Percentiles rank a stretch among this genome's conserved stretches.
Evolutionary conservation across 2,113 vertebrate species (phyloP).

Genomic region (Cranoglanis bouderius): DNA sequence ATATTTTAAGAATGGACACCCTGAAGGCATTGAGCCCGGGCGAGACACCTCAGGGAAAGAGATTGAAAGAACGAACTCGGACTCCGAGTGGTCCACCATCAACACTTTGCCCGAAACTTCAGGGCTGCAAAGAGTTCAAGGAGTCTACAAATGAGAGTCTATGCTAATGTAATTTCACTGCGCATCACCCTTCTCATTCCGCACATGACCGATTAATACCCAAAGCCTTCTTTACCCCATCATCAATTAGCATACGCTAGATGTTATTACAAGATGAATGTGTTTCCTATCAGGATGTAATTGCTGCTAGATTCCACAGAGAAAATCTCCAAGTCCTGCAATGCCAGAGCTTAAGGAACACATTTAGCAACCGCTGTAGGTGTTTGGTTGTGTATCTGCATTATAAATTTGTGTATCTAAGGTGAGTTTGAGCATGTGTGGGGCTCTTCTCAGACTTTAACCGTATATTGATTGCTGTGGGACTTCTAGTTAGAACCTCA

Average conservation of each 20-base stretch:
- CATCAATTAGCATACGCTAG: slow-evolving; percentile 74
- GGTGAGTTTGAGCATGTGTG: not conserved
- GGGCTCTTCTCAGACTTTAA: not conserved
- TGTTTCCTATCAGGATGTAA: slow-evolving; percentile 75
- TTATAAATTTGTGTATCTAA: too few relatives aligned
- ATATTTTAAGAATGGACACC: slow-evolving; percentile 45
- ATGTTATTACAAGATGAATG: slow-evolving; percentile 78
- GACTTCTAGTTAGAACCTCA: not conserved
- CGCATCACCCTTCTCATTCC: slow-evolving; percentile 64
- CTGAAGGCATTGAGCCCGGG: slow-evolving; percentile 15
- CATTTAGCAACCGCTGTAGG: not conserved
- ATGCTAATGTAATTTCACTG: slow-evolving; percentile 76
- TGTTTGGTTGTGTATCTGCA: slow-evolving; percentile 3
- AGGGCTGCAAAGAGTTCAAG: slow-evolving; percentile 57
- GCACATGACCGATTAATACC: slow-evolving; percentile 76
- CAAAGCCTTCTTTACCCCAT: slow-evolving; percentile 66
- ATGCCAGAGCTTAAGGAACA: not conserved
- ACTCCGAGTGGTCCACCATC: not conserved
- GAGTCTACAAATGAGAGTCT: slow-evolving; percentile 74
- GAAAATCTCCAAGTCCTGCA: slow-evolving; percentile 54
- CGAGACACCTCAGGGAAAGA: slow-evolving; percentile 10
- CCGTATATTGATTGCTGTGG: not conserved
- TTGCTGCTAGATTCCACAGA: slow-evolving; percentile 71
- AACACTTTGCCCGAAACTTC: not conserved
- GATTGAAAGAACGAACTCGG: not conserved